phyloP scores from a whole-genome alignment of 2,888 invertebrate genomes.

The Drosophila kanekoi region DNA sequence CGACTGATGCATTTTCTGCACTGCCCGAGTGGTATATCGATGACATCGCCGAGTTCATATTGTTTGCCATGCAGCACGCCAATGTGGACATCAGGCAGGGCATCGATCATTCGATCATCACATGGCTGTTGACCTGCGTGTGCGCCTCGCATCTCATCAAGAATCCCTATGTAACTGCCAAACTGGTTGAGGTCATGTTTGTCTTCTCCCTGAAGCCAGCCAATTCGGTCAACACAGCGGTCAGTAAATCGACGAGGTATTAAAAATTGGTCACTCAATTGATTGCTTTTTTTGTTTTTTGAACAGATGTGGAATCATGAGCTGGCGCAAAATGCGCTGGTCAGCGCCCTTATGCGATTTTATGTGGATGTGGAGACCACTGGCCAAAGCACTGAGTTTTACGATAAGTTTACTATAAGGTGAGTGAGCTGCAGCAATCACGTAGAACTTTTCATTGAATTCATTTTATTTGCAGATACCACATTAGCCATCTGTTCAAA shows the following conservation, averaged over 20 bases:
- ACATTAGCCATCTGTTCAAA: constrained; percentile 98
- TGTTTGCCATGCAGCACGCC: constrained; percentile 94
- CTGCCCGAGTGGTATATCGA: constrained; percentile 99
- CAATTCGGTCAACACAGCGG: constrained; percentile 83
- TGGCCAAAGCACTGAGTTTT: constrained; percentile 99
- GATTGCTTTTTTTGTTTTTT: constrained; percentile 81
- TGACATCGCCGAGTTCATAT: constrained; percentile 97
- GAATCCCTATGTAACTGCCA: constrained; percentile 98
- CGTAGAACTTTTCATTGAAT: not conserved
- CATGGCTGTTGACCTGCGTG: constrained; percentile 95
- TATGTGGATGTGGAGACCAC: constrained; percentile 99
- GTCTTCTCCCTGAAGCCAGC: constrained; percentile 91
- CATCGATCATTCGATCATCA: constrained; percentile 93
- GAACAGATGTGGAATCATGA: constrained; percentile 94
- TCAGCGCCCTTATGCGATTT: constrained; percentile 98
- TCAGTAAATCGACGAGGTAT: constrained; percentile 51
- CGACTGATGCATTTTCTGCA: constrained; percentile 92
- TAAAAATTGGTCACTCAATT: not conserved
- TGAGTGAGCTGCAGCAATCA: constrained; percentile 31
- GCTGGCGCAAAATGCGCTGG: constrained; percentile 92
- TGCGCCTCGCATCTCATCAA: constrained; percentile 96
- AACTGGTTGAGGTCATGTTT: constrained; percentile 96
- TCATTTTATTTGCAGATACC: constrained; percentile 87
- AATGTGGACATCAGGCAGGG: constrained; percentile 88
- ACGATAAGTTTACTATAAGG: constrained; percentile 99